These are phyloP conservation scores for Neodontobutis hainanensis DNA, from an alignment of 2,113 vertebrate species.

Conservation along the genomic window DNA sequence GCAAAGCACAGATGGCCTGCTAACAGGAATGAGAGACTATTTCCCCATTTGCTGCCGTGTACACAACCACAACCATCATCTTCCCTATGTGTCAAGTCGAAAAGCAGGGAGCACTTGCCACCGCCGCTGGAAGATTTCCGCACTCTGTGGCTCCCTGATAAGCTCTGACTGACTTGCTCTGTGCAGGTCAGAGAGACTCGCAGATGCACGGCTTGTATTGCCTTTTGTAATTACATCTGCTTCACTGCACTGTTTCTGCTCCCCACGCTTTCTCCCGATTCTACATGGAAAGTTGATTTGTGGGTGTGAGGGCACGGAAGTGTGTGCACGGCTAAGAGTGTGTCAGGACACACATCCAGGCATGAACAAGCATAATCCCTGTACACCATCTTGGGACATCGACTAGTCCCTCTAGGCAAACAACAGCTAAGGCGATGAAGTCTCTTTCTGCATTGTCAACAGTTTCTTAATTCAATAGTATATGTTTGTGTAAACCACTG, in stretches of 20 bases:
- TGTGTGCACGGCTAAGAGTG: neutral
- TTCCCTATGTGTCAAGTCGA: constrained; percentile 53
- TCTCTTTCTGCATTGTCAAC: constrained; percentile 22
- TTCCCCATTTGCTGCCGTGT: constrained; percentile 49
- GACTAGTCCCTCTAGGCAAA: constrained; percentile 38
- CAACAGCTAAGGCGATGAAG: constrained; percentile 37
- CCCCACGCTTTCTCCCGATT: constrained; percentile 33
- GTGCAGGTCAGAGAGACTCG: constrained; percentile 66
- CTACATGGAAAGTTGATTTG: constrained; percentile 45
- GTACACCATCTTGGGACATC: constrained; percentile 15
- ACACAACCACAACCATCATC: constrained; percentile 41
- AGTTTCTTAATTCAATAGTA: too few species aligned
- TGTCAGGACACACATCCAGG: constrained; percentile 7
- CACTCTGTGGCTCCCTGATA: constrained; percentile 67
- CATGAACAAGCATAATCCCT: constrained; percentile 35
- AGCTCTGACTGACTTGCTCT: constrained; percentile 71
- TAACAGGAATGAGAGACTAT: constrained; percentile 24
- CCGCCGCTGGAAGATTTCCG: constrained; percentile 54
- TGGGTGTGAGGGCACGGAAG: constrained; percentile 15
- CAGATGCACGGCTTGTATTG: constrained; percentile 59
- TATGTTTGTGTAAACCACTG: too few species aligned
- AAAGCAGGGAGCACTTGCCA: constrained; percentile 51
- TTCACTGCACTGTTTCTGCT: constrained; percentile 58
- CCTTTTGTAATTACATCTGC: constrained; percentile 75
- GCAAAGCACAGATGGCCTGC: constrained; percentile 40